Conservation (phyloP, 92 coral and sea anemone genomes). For the Anthopleura xanthogrammica region DNA sequence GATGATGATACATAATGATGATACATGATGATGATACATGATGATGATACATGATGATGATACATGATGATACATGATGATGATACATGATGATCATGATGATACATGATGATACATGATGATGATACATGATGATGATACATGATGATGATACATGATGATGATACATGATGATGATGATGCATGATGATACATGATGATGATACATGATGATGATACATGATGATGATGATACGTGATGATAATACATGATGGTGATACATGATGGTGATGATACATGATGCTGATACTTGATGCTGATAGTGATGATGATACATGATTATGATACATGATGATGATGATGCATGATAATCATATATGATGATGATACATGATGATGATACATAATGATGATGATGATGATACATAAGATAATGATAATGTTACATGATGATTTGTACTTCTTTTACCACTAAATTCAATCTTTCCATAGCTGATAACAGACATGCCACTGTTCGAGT, state of each 20-base stretch:
- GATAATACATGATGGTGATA: background rate
- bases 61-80: too few species aligned
- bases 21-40: too few species aligned
- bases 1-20: too few species aligned
- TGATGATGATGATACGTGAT: background rate
- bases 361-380: background rate
- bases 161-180: background rate
- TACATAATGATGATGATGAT: background rate
- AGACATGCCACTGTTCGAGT: conserved; percentile 97
- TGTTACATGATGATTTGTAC: background rate
- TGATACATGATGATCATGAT: too few species aligned
- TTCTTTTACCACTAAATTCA: background rate
- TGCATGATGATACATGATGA: background rate
- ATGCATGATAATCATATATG: too few species aligned
- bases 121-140: background rate
- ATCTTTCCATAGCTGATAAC: conserved; percentile 66
- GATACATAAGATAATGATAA: background rate
- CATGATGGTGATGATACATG: background rate
- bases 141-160: background rate
- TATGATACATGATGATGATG: background rate
- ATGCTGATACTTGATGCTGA: background rate
- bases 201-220: background rate
- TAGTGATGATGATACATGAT: background rate
- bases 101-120: background rate
- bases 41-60: too few species aligned